Evolutionary conservation across 2,113 vertebrate genomes (phyloP).

Genomic region (Theristicus caerulescens): DNA sequence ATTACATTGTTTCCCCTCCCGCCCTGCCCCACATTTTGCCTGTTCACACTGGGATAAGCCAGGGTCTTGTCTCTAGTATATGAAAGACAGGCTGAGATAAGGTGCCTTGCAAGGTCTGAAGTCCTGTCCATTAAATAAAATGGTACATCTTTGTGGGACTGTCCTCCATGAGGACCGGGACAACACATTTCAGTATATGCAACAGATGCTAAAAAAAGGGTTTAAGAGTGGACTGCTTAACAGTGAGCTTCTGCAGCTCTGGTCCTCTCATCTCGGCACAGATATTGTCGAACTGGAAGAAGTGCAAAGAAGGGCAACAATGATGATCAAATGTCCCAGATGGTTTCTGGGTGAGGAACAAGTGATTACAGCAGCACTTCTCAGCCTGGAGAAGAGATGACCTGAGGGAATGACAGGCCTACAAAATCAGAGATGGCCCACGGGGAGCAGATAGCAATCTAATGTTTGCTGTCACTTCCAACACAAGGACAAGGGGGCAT

Average conservation of each 20-base stretch:
- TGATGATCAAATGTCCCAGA: neutral
- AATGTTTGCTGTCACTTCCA: neutral
- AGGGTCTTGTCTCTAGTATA: neutral
- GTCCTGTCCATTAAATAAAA: neutral
- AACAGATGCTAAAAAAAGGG: neutral
- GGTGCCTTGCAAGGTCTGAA: neutral
- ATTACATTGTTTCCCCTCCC: neutral
- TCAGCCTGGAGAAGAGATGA: neutral
- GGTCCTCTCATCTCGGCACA: neutral
- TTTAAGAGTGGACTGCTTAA: neutral
- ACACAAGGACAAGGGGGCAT: neutral
- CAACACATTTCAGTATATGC: neutral
- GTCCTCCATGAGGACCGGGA: neutral
- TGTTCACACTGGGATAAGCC: neutral
- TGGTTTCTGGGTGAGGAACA: neutral
- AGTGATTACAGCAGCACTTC: neutral
- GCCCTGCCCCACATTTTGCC: neutral
- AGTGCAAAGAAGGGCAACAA: neutral
- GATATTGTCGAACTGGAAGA: neutral
- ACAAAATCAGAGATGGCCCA: neutral
- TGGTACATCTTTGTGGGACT: neutral
- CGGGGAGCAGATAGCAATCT: neutral
- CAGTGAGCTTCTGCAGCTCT: neutral
- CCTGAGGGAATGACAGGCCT: neutral
- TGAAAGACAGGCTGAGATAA: neutral